Evolutionary conservation across 2,113 vertebrate genomes (phyloP).

Genomic region (Glareola pratincola): DNA sequence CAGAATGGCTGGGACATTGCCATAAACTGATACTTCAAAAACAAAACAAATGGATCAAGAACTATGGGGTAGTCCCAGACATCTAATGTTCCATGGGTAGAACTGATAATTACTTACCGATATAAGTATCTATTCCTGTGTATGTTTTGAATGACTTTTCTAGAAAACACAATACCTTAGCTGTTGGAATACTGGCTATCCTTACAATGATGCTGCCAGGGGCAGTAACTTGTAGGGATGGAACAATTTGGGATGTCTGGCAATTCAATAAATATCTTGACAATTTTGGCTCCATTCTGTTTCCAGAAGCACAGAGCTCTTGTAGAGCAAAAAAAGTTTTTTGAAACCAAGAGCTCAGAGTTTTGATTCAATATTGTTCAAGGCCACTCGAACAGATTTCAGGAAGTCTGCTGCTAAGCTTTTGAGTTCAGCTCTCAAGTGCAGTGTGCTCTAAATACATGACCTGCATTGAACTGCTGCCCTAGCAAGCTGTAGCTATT

Average conservation of each 20-base stretch:
- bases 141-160: not conserved
- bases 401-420: constrained; percentile 58
- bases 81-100: not conserved
- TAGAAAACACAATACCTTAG: not conserved
- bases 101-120: not conserved
- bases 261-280: not conserved
- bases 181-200: not conserved
- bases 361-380: constrained; percentile 56
- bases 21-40: not conserved
- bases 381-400: constrained; percentile 59
- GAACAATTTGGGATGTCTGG: not conserved
- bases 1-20: not conserved
- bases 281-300: not conserved
- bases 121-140: not conserved
- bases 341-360: not conserved
- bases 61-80: not conserved
- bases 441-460: constrained; percentile 44
- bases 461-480: constrained; percentile 47
- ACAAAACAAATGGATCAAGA: not conserved
- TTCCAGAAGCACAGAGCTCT: not conserved
- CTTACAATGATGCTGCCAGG: not conserved
- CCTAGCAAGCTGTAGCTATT: constrained; percentile 56
- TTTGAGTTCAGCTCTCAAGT: constrained; percentile 61
- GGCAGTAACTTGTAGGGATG: not conserved
- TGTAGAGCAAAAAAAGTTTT: not conserved